These are phyloP conservation scores for Leptura quadrifasciata DNA, from an alignment of 2,888 invertebrate species.

Conservation along the genomic window DNA sequence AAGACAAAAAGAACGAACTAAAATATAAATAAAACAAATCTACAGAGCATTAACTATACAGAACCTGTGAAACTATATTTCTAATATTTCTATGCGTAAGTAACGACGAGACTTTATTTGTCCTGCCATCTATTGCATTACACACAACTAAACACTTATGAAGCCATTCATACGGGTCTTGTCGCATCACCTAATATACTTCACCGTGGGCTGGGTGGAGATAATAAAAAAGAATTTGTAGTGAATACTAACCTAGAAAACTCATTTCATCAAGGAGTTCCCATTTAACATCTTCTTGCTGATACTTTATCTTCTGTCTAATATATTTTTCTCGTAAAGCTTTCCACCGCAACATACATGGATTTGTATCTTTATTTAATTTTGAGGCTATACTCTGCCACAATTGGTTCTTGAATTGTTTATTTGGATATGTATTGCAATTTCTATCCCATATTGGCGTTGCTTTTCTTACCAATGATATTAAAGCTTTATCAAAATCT, in stretches of 20 bases:
- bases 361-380: constrained; percentile 59
- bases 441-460: constrained; percentile 66
- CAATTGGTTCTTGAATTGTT: constrained; percentile 61
- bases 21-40: no score
- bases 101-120: no score
- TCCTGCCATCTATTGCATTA: no score
- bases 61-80: no score
- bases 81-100: no score
- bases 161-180: no score
- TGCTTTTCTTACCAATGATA: constrained; percentile 61
- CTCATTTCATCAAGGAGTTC: constrained; percentile 63
- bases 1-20: no score
- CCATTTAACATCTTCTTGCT: constrained; percentile 64
- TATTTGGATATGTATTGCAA: constrained; percentile 63
- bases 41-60: no score
- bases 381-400: constrained; percentile 62
- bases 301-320: constrained; percentile 63
- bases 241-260: constrained; percentile 56
- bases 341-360: constrained; percentile 66
- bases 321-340: constrained; percentile 67
- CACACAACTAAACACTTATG: no score
- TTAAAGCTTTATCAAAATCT: constrained; percentile 62
- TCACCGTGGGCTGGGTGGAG: no score
- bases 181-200: no score
- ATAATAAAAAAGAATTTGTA: background rate